A percentile compares a stretch with the other conserved stretches of the same genome.
Conservation (phyloP, 2,113 vertebrate species). For the Lagenorhynchus albirostris region DNA sequence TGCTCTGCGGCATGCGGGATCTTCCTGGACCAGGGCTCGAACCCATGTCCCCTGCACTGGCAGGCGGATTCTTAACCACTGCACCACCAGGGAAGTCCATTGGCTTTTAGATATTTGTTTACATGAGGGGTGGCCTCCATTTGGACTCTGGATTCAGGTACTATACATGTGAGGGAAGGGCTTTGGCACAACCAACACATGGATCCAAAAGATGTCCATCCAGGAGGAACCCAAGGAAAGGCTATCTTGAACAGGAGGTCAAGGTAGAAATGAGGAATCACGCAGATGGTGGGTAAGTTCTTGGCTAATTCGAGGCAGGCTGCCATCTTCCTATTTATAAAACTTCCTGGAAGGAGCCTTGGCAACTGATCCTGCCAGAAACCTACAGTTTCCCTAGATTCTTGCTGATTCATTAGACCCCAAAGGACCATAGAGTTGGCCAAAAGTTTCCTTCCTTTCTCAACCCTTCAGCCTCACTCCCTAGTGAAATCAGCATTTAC, state of each 20-base stretch:
- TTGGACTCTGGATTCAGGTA: not conserved
- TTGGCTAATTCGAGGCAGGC: not conserved
- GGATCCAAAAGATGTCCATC: not conserved
- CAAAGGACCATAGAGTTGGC: not conserved
- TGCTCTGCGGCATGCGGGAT: too few relatives aligned
- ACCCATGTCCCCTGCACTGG: too few relatives aligned
- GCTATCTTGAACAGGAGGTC: not conserved
- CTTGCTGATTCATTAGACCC: not conserved
- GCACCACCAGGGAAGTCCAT: too few relatives aligned
- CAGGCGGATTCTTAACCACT: too few relatives aligned
- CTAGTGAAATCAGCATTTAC: not conserved
- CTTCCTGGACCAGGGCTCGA: too few relatives aligned
- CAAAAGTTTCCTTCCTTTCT: not conserved
- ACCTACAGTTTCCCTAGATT: not conserved
- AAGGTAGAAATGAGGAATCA: not conserved
- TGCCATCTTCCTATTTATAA: not conserved
- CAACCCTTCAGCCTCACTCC: not conserved
- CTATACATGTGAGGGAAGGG: not conserved
- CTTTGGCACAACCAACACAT: not conserved
- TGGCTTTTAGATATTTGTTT: not conserved
- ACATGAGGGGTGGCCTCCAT: not conserved
- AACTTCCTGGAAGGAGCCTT: not conserved
- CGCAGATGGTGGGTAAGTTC: not conserved
- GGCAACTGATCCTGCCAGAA: not conserved
- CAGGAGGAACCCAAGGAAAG: not conserved